Percentiles rank a stretch among this genome's conserved stretches.
phyloP scores from a whole-genome alignment of 2,113 vertebrate species.

The Erythrocercus mccallii region DNA sequence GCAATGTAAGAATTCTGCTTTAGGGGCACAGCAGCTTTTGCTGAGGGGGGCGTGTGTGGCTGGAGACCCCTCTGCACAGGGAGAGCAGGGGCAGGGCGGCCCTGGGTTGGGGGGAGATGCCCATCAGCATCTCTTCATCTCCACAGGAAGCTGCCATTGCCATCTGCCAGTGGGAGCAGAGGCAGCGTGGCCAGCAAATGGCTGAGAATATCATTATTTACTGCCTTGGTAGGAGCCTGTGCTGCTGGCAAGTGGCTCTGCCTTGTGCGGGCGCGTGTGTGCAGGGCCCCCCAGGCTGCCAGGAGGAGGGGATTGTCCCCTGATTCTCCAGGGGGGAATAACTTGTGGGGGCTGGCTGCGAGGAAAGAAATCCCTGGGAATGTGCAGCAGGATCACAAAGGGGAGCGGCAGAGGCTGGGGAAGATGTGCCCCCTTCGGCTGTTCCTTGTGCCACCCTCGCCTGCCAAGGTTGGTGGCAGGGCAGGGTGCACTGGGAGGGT shows the following conservation, averaged over 20 bases:
- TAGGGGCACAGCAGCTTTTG: background rate
- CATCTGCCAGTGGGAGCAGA: constrained; percentile 42
- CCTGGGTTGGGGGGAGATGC: background rate
- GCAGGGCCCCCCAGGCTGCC: background rate
- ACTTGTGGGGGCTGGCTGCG: background rate
- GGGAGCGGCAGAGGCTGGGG: background rate
- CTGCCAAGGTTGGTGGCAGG: accelerated
- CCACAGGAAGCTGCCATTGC: background rate
- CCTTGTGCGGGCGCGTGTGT: background rate
- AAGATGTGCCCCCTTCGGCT: background rate
- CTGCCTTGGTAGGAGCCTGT: background rate
- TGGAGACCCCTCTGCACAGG: background rate
- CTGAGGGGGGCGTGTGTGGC: background rate
- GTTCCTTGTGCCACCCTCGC: accelerated
- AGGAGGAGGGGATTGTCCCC: background rate
- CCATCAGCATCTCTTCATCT: constrained; percentile 7
- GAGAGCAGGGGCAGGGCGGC: background rate
- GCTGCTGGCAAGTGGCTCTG: background rate
- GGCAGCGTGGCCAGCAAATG: constrained; percentile 19
- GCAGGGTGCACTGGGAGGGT: background rate
- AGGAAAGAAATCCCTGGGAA: background rate
- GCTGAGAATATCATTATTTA: background rate
- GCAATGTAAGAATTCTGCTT: background rate
- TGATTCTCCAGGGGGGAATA: accelerated
- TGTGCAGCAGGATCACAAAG: accelerated